These are phyloP conservation scores for Bubo blakistoni DNA, from an alignment of 2,113 vertebrate genomes.

Conservation along the genomic window DNA sequence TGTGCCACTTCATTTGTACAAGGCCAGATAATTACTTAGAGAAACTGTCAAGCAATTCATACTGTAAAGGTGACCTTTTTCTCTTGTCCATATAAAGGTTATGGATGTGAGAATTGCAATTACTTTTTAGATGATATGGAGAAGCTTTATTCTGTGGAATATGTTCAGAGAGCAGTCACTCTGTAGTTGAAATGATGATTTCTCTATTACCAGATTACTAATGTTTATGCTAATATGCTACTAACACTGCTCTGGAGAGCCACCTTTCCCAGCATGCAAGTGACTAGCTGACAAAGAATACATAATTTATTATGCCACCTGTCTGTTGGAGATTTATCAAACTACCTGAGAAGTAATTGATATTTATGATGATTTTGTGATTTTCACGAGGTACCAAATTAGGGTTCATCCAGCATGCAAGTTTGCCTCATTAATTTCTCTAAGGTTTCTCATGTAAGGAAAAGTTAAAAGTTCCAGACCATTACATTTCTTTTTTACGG, in stretches of 20 bases:
- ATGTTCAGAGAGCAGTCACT: constrained; percentile 21
- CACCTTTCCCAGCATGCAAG: constrained; percentile 54
- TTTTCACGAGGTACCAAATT: constrained; percentile 32
- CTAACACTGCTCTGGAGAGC: constrained; percentile 40
- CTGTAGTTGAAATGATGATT: constrained; percentile 46
- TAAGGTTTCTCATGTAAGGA: neutral
- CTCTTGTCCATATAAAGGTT: constrained; percentile 57
- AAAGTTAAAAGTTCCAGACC: neutral
- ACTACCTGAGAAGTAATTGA: constrained; percentile 22
- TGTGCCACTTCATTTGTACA: constrained; percentile 50
- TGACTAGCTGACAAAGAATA: constrained; percentile 22
- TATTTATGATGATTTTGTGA: constrained; percentile 59
- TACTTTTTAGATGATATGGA: constrained; percentile 53
- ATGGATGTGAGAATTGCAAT: constrained; percentile 54
- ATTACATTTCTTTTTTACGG: neutral
- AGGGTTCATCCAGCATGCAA: neutral
- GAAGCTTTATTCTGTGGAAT: constrained; percentile 25
- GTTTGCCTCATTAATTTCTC: constrained; percentile 26
- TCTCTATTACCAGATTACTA: constrained; percentile 49
- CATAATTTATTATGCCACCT: constrained; percentile 63
- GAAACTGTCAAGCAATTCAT: constrained; percentile 48
- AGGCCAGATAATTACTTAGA: constrained; percentile 56
- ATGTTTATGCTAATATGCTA: constrained; percentile 59
- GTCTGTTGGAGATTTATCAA: constrained; percentile 50
- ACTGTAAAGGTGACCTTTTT: constrained; percentile 55